Percentiles rank a stretch among this genome's conserved stretches.
Evolutionary conservation across 2,113 vertebrate genomes (phyloP).

Genomic region (Mionectes macconnelli): DNA sequence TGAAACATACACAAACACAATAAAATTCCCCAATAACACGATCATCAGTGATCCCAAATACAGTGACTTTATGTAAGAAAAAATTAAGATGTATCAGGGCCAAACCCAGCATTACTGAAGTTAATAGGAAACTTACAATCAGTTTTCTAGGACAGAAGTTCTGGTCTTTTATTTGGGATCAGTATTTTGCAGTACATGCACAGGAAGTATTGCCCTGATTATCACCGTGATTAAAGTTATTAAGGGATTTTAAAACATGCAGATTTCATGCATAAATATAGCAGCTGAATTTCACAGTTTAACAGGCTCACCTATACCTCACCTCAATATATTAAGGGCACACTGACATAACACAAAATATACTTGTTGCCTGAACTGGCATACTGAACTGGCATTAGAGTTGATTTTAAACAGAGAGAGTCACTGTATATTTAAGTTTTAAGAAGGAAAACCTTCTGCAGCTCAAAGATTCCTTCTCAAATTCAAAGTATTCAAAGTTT

Average conservation of each 20-base stretch:
- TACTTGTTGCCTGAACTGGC: background rate
- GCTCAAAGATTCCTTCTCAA: background rate
- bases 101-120: constrained; percentile 3
- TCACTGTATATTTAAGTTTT: background rate
- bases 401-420: background rate
- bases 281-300: background rate
- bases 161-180: constrained; percentile 6
- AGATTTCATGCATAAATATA: constrained; percentile 31
- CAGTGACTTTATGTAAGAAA: background rate
- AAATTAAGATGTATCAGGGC: background rate
- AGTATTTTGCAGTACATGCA: constrained; percentile 17
- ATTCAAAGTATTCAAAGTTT: background rate
- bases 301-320: background rate
- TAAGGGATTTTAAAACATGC: constrained; percentile 19
- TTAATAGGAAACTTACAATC: background rate
- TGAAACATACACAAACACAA: background rate
- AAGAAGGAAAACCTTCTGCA: constrained; percentile 32
- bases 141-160: background rate
- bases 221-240: background rate
- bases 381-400: background rate
- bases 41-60: background rate
- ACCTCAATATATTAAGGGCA: background rate
- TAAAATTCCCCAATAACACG: background rate
- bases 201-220: constrained; percentile 26
- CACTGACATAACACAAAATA: background rate